phyloP scores from a whole-genome alignment of 2,113 vertebrate species.

The Alosa alosa region DNA sequence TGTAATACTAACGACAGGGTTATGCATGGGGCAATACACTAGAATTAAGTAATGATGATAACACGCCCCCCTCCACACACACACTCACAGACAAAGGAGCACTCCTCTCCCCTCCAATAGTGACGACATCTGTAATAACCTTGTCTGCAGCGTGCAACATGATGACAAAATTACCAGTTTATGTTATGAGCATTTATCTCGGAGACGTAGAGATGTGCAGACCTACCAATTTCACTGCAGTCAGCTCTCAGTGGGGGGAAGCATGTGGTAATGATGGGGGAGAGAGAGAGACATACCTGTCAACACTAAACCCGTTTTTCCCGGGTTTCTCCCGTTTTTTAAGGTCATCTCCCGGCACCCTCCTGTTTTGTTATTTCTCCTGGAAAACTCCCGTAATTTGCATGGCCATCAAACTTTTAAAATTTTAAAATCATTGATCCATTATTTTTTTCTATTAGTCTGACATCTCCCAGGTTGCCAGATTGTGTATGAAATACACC shows the following conservation, averaged over 20 bases:
- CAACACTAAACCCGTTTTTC: too few relatives aligned
- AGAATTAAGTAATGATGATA: conserved; percentile 69
- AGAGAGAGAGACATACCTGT: not conserved
- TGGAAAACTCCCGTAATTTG: too few relatives aligned
- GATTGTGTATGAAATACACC: too few relatives aligned
- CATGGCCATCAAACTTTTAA: too few relatives aligned
- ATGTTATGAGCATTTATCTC: conserved; percentile 55
- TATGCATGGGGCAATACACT: conserved; percentile 60
- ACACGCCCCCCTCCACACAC: conserved; percentile 49
- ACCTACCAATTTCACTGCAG: conserved; percentile 25
- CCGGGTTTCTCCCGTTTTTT: too few relatives aligned
- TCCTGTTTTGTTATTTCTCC: too few relatives aligned
- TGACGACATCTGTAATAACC: conserved; percentile 68
- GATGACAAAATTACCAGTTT: conserved; percentile 60
- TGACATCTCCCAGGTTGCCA: too few relatives aligned
- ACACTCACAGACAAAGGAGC: not conserved
- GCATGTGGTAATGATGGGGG: not conserved
- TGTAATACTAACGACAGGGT: conserved; percentile 66
- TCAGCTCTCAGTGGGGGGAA: not conserved
- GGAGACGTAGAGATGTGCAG: conserved; percentile 53
- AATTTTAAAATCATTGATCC: too few relatives aligned
- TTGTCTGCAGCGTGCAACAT: conserved; percentile 62
- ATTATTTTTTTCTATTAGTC: too few relatives aligned
- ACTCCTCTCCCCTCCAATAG: conserved; percentile 7
- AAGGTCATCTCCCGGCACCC: too few relatives aligned